These are phyloP conservation scores for Poicephalus gulielmi DNA, from an alignment of 2,113 vertebrate species.

Conservation along the genomic window DNA sequence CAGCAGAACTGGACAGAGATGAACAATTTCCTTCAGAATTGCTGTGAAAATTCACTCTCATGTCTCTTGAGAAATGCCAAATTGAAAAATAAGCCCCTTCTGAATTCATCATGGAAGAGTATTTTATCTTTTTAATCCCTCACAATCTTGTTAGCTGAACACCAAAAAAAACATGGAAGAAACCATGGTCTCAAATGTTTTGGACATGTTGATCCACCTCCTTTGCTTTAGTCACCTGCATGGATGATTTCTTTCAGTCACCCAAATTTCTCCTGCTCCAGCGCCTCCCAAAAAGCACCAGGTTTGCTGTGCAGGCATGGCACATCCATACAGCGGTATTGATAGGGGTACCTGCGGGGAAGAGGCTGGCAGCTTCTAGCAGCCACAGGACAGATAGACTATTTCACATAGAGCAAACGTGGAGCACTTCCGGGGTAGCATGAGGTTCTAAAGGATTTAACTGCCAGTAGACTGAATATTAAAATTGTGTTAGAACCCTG, in stretches of 20 bases:
- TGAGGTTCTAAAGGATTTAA: not conserved
- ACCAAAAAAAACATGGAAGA: not conserved
- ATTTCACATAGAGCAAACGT: not conserved
- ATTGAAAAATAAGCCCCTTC: not conserved
- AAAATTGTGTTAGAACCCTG: not conserved
- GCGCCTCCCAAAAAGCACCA: not conserved
- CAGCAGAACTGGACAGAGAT: not conserved
- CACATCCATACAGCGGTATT: accelerated
- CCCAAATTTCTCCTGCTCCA: not conserved
- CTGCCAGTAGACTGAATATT: not conserved
- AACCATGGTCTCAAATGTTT: not conserved
- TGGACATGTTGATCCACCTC: not conserved
- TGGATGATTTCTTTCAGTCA: not conserved
- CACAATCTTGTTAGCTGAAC: not conserved
- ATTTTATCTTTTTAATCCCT: not conserved
- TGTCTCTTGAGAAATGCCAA: not conserved
- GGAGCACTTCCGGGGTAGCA: not conserved
- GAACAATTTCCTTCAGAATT: not conserved
- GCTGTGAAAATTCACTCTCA: not conserved
- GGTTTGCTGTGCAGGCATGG: not conserved
- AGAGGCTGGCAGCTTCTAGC: not conserved
- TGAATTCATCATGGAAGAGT: not conserved
- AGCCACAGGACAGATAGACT: not conserved
- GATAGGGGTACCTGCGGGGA: not conserved
- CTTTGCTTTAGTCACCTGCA: not conserved